These are phyloP conservation scores for Brachypodius melanocephalos DNA, from an alignment of 2,113 vertebrate species.

Conservation along the genomic window DNA sequence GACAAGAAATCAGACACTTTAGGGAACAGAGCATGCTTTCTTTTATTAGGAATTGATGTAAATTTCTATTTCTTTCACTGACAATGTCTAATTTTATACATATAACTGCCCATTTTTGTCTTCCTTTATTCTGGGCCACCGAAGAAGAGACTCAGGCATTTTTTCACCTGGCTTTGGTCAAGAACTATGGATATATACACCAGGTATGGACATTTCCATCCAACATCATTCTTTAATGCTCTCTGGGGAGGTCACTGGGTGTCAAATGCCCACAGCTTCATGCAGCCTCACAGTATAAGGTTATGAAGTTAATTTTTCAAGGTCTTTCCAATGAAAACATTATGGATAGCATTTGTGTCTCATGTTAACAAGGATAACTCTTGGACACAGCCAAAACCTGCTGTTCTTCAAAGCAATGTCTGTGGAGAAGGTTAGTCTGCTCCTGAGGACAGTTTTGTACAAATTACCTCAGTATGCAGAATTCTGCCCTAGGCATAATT, in stretches of 20 bases:
- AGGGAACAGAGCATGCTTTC: neutral
- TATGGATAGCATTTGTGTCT: neutral
- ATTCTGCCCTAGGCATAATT: neutral
- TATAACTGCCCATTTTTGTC: neutral
- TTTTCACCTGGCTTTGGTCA: neutral
- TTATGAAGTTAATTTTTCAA: neutral
- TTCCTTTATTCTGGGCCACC: neutral
- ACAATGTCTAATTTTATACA: neutral
- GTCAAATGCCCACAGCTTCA: neutral
- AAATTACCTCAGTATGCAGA: neutral
- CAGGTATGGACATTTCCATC: neutral
- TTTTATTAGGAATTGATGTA: neutral
- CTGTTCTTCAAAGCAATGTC: neutral
- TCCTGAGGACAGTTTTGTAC: neutral
- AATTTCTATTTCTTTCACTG: neutral
- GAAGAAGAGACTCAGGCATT: neutral
- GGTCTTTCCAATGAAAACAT: neutral
- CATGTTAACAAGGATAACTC: neutral
- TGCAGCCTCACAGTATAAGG: neutral
- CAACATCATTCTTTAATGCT: neutral
- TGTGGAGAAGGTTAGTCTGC: neutral
- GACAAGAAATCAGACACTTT: neutral
- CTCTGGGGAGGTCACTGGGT: neutral
- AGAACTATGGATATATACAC: neutral
- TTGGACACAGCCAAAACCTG: neutral